Evolutionary conservation across 2,888 invertebrate genomes (phyloP), one percentile per base, ranked within the genome.

Genomic region (Sympetrum striolatum): DNA sequence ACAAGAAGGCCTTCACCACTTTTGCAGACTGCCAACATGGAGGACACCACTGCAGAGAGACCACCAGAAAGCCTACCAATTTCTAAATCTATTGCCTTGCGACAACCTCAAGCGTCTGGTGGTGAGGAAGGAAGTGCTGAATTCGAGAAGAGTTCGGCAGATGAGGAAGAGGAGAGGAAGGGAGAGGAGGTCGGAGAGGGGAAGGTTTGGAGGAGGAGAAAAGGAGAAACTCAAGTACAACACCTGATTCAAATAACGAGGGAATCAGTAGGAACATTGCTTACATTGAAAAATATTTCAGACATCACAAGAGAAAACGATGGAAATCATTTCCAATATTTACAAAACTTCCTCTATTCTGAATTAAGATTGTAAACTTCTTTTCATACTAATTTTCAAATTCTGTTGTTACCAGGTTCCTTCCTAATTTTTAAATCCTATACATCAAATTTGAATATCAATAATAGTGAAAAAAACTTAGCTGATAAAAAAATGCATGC

Each of bases 1-100:
- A 92, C 92, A 25, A 92, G 95, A 60, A 94, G 96, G 92, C 95
- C 96, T 91, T 95, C 96, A 73, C 96, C 96, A 0, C 93, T 96
- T 12, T 94, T 96, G 92, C 96, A 96, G 92, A 95, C 95, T 0
- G 95, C 95, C 92, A 95, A 95, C 25, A 60, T 86, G 86, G 80
- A 90, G 60, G 86, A 86, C 53, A 60, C 86, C n/a, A 60, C 37
- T n/a, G 86, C 37, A 64, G 86, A 86, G 12, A 86, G 86, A n/a
- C 86, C 86, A 1, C 86, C 86, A n/a, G 86, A 37, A 39, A 86
- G 86, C 37, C 86, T 64, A 2, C 60, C 86, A 1, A 60, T 37
- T 12, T 48, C 25, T 4, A 93, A 22, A 90, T 92, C 53, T 91
- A 90, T 90, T 53, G 35, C 82, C 80, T n/a, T 86, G 39, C 58